Percentiles rank a stretch among this genome's conserved stretches.
These are phyloP conservation scores for Prosopocoilus inquinatus DNA, from an alignment of 2,888 invertebrate genomes.

Conservation along the genomic window DNA sequence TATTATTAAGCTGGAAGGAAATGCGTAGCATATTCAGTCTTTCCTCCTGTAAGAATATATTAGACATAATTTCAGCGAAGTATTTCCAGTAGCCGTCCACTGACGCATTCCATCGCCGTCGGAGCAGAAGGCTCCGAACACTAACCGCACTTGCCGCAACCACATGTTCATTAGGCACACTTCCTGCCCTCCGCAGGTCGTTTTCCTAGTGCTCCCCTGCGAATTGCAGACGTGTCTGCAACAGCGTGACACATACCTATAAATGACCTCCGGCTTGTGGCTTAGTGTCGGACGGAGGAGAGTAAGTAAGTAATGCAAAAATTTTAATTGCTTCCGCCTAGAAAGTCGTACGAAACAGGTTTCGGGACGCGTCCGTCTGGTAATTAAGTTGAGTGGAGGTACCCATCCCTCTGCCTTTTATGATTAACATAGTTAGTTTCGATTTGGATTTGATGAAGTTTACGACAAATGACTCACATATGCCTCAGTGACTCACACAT, in stretches of 20 bases:
- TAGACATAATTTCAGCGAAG: not conserved
- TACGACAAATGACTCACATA: no score
- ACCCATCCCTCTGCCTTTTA: no score
- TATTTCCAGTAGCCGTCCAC: not conserved
- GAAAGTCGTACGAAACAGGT: not conserved
- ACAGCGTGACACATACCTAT: not conserved
- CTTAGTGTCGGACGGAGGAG: not conserved
- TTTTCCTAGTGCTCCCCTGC: not conserved
- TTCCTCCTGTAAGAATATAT: not conserved
- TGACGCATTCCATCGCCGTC: not conserved
- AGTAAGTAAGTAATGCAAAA: not conserved
- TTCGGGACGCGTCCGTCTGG: no score
- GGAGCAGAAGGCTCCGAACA: slow-evolving; percentile 1
- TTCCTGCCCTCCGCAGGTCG: slow-evolving; percentile 16
- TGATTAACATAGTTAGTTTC: no score
- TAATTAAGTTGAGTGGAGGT: no score
- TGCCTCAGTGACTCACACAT: no score
- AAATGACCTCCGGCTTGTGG: not conserved
- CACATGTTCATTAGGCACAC: slow-evolving; percentile 22
- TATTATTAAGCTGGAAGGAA: not conserved
- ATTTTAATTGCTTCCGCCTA: not conserved
- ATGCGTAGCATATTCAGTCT: not conserved
- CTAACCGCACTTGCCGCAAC: slow-evolving; percentile 16
- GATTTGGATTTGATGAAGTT: no score
- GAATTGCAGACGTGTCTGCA: not conserved